Evolutionary conservation across 2,888 invertebrate species (phyloP), one percentile per base, ranked within the genome.

Genomic region (Phortica magna): DNA sequence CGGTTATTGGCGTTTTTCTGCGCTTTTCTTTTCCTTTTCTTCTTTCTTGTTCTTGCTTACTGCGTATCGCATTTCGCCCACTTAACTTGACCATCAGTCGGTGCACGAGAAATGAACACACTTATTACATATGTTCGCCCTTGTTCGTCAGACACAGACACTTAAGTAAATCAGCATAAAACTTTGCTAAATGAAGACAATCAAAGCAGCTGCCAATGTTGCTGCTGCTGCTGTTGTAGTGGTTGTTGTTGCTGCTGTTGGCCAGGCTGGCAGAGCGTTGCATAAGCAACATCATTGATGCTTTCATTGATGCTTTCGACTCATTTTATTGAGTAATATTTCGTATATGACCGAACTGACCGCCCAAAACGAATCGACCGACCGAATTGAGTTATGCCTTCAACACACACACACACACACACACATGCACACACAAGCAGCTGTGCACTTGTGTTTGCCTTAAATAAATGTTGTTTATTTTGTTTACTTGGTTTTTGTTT

Each of bases 161-260:
- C 81, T 87, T 85, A 83, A 85, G 85, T 85, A 85, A 85, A 85
- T 85, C 85, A 87, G 80, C 87, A 85, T 85, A 87, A 85, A 85
- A 84, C 85, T 85, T 80, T 84, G 80, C 87, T 82, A 82, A 85
- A 85, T 85, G 85, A 85, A 83, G 84, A 85, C 87, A 85, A 85
- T 85, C 85, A 87, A 87, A 85, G 43, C 64, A 7, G 64, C 64
- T 64, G 12, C 10, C 22, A 10, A 2, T 7, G n/a, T 19, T 14
- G 17, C n/a, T 57, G 57, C n/a, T 57, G 57, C 12, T 17, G n/a
- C 1, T 57, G 2, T 19, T 2, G n/a, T 17, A n/a, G 57, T n/a
- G 7, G 57, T 7, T 57, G 2, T 19, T 2, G n/a, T 17, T 57
- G 57, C 57, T 57, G 57, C 57, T 57, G 2, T 79, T 74, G 77